phyloP scores from a whole-genome alignment of 2,113 vertebrate species.

The Phrynosoma blainvillii region DNA sequence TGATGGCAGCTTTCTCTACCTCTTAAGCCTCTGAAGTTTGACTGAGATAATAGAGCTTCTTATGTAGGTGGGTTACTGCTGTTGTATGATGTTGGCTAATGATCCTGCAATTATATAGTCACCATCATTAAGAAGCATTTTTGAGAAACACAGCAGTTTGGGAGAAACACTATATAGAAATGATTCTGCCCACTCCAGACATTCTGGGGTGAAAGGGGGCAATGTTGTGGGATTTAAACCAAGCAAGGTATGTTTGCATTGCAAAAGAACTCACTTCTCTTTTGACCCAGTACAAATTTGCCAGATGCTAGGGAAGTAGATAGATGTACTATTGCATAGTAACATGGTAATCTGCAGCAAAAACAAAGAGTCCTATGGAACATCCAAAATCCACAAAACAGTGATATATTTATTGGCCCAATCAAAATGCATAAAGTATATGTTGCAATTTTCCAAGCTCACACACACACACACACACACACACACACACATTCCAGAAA shows the following conservation, averaged over 20 bases:
- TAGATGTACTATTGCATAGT: too few relatives aligned
- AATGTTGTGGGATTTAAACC: neutral
- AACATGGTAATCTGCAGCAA: neutral
- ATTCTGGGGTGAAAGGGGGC: neutral
- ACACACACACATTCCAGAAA: too few relatives aligned
- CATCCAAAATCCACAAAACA: too few relatives aligned
- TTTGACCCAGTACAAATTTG: neutral
- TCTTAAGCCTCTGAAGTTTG: neutral
- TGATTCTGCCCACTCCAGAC: neutral
- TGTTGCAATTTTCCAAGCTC: too few relatives aligned
- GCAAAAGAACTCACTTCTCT: neutral
- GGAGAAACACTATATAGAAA: neutral
- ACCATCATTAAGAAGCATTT: neutral
- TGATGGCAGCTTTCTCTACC: neutral
- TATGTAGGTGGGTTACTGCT: neutral
- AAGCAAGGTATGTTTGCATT: neutral
- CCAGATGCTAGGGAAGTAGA: neutral
- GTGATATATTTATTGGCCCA: too few relatives aligned
- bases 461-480: too few relatives aligned
- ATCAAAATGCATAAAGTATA: too few relatives aligned
- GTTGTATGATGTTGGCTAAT: neutral
- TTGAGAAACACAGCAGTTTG: neutral
- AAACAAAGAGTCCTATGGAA: neutral
- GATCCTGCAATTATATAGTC: neutral
- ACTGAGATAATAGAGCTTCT: slow-evolving; percentile 26